These are phyloP conservation scores for Neoarius graeffei DNA, from an alignment of 2,113 vertebrate species.

Conservation along the genomic window DNA sequence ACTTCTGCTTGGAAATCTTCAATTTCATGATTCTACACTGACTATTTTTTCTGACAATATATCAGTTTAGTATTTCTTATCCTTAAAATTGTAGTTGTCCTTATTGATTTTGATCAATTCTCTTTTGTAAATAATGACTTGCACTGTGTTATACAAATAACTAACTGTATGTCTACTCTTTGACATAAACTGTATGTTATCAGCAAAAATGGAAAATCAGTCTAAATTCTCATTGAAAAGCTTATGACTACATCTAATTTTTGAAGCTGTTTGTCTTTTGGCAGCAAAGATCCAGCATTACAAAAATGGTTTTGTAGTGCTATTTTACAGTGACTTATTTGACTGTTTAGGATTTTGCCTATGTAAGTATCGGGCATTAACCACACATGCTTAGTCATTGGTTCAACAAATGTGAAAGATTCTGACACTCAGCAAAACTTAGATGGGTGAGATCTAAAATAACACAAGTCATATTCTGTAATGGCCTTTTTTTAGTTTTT, in stretches of 20 bases:
- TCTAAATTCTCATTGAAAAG: background rate
- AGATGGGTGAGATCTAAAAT: background rate
- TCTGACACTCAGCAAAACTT: constrained; percentile 31
- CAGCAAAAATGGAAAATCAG: background rate
- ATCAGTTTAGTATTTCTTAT: background rate
- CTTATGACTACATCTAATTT: background rate
- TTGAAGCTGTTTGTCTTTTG: background rate
- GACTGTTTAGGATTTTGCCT: constrained; percentile 36
- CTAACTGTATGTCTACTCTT: background rate
- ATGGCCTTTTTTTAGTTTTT: background rate
- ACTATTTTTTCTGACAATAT: background rate
- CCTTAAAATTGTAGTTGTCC: background rate
- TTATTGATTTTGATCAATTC: background rate
- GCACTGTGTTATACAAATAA: background rate
- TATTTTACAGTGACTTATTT: constrained; percentile 21
- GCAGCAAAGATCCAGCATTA: background rate
- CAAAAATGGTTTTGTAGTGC: background rate
- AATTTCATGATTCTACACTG: no score
- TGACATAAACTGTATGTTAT: background rate
- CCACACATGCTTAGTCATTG: constrained; percentile 34
- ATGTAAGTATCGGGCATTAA: constrained; percentile 34
- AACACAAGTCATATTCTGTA: background rate
- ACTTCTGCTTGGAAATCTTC: background rate
- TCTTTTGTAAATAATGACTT: background rate
- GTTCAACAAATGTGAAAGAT: constrained; percentile 19